A percentile compares a stretch with the other conserved stretches of the same genome.
These are phyloP conservation scores for Caenorhabditis briggsae DNA, from an alignment of 1,140 invertebrate genomes.

Conservation along the genomic window DNA sequence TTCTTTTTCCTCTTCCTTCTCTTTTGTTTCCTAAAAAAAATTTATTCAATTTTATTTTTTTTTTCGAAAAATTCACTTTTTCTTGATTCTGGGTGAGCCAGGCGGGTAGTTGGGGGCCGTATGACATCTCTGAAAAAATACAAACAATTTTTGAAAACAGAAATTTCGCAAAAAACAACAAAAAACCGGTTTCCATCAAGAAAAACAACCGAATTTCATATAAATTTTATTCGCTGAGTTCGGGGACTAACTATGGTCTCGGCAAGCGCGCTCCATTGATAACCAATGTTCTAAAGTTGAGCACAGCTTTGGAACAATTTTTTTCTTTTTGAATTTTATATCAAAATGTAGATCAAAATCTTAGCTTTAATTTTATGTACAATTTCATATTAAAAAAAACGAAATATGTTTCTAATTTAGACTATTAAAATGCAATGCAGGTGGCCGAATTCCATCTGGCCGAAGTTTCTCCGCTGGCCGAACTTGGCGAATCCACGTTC, in stretches of 20 bases:
- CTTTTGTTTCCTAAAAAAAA: neutral
- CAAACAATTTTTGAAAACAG: neutral
- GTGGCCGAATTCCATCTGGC: too few relatives aligned
- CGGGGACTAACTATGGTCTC: neutral
- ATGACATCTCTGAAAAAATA: slow-evolving; percentile 35
- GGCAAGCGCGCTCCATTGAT: neutral
- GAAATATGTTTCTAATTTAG: too few relatives aligned
- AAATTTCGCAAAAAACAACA: neutral
- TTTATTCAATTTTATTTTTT: neutral
- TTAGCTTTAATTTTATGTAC: too few relatives aligned
- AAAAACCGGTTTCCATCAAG: neutral
- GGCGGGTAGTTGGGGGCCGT: slow-evolving; percentile 14
- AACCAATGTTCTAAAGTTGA: neutral
- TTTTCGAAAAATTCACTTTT: neutral
- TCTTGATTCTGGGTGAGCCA: neutral
- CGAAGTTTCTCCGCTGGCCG: too few relatives aligned
- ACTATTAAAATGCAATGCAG: too few relatives aligned
- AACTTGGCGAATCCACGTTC: neutral
- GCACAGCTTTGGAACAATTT: too few relatives aligned
- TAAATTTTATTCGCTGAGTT: neutral
- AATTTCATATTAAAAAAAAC: too few relatives aligned
- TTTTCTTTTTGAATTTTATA: too few relatives aligned
- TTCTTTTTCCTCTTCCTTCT: neutral
- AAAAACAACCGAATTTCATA: neutral
- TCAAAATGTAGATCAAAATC: too few relatives aligned